These are phyloP conservation scores for Salminus brasiliensis DNA, from an alignment of 2,113 vertebrate species.

Conservation along the genomic window DNA sequence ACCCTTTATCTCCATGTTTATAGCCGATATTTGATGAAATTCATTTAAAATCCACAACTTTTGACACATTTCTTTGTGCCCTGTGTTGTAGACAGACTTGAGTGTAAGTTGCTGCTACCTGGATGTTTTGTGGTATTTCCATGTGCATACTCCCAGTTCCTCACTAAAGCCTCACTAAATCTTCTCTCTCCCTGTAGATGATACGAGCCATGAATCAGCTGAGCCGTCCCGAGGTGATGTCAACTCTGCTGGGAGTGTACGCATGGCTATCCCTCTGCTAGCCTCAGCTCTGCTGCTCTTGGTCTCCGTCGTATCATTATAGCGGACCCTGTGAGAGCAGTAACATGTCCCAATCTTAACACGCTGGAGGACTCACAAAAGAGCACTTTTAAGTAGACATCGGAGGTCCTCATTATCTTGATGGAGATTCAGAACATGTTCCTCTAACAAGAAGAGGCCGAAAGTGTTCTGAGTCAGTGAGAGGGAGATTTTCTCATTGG, in stretches of 20 bases:
- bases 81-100: too few relatives aligned
- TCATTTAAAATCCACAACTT: too few relatives aligned
- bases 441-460: conserved; percentile 80
- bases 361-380: conserved; percentile 68
- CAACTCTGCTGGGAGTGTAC: conserved; percentile 73
- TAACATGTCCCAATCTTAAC: conserved; percentile 12
- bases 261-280: conserved; percentile 81
- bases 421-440: conserved; percentile 75
- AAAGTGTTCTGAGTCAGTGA: conserved; percentile 53
- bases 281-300: conserved; percentile 86
- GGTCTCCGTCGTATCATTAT: conserved; percentile 90
- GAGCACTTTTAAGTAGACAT: conserved; percentile 77
- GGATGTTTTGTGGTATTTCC: not conserved
- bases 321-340: conserved; percentile 77
- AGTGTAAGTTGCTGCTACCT: too few relatives aligned
- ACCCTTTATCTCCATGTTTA: too few relatives aligned
- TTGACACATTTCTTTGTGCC: too few relatives aligned
- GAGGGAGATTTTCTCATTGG: conserved; percentile 19
- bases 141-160: conserved; percentile 33
- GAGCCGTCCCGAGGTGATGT: conserved; percentile 92
- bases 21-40: too few relatives aligned
- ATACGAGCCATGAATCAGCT: conserved; percentile 93
- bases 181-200: conserved; percentile 77
- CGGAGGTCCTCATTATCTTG: conserved; percentile 54
- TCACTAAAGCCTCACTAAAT: conserved; percentile 22